Percentiles rank a stretch among this genome's conserved stretches.
Conservation (phyloP, 2,113 vertebrate species). For the Oplegnathus fasciatus region DNA sequence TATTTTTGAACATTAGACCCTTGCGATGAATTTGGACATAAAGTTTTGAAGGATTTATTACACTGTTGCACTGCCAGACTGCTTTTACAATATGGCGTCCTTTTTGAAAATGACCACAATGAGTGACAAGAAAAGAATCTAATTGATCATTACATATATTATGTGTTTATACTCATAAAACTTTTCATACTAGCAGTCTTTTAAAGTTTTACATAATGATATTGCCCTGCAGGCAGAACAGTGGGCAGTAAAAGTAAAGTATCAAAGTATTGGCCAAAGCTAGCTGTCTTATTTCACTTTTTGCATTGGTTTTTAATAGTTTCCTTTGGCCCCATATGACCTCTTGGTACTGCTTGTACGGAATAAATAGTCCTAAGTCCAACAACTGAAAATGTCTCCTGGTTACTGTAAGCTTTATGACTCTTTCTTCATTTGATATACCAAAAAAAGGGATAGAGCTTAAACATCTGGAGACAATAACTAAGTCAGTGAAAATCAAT, state of each 20-base stretch:
- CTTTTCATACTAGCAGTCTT: neutral
- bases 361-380: neutral
- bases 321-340: neutral
- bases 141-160: neutral
- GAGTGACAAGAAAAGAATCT: neutral
- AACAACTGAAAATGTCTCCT: neutral
- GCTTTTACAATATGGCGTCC: neutral
- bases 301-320: neutral
- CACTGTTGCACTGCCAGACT: no score
- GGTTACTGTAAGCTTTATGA: neutral
- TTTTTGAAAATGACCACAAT: neutral
- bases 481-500: conserved; percentile 1
- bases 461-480: neutral
- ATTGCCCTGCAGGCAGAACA: conserved; percentile 2
- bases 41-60: neutral
- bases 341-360: neutral
- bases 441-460: neutral
- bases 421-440: neutral
- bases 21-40: neutral
- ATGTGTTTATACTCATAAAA: neutral
- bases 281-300: neutral
- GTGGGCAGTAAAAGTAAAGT: conserved; percentile 7
- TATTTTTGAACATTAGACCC: neutral
- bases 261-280: neutral
- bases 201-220: neutral